Evolutionary conservation across 2,888 invertebrate species (phyloP).

Genomic region (Platynereis dumerilii): DNA sequence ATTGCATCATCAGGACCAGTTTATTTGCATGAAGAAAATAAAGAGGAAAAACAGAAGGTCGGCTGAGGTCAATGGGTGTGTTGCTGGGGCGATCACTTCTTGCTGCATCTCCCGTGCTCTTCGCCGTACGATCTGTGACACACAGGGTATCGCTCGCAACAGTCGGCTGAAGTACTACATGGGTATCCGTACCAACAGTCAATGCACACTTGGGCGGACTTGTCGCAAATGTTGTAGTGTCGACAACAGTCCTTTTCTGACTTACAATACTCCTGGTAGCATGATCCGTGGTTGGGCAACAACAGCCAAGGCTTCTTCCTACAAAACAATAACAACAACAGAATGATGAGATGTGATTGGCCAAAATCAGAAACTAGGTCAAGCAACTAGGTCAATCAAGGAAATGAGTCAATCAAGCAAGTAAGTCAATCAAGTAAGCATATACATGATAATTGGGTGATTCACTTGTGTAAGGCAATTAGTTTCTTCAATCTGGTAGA

Average conservation of each 20-base stretch:
- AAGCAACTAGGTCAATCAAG: not conserved
- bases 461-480: too few species aligned
- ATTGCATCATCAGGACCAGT: too few species aligned
- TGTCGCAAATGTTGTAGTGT: slow-evolving; percentile 52
- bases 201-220: slow-evolving; percentile 50
- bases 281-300: slow-evolving; percentile 44
- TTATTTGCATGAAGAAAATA: too few species aligned
- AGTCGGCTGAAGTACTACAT: slow-evolving; percentile 48
- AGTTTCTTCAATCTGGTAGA: too few species aligned
- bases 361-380: not conserved
- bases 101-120: slow-evolving; percentile 9
- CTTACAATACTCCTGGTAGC: slow-evolving; percentile 49
- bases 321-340: too few species aligned
- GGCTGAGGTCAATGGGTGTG: too few species aligned
- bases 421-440: too few species aligned
- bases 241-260: slow-evolving; percentile 50
- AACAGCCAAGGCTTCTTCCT: slow-evolving; percentile 49
- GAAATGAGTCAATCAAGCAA: not conserved
- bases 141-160: slow-evolving; percentile 50
- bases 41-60: too few species aligned
- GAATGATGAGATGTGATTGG: slow-evolving; percentile 5
- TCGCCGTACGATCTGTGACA: slow-evolving; percentile 14
- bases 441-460: too few species aligned
- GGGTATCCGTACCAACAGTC: slow-evolving; percentile 59
- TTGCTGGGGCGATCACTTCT: slow-evolving; percentile 7